phyloP scores from a whole-genome alignment of 2,888 invertebrate genomes.

The Lasioglossum zephyrum region DNA sequence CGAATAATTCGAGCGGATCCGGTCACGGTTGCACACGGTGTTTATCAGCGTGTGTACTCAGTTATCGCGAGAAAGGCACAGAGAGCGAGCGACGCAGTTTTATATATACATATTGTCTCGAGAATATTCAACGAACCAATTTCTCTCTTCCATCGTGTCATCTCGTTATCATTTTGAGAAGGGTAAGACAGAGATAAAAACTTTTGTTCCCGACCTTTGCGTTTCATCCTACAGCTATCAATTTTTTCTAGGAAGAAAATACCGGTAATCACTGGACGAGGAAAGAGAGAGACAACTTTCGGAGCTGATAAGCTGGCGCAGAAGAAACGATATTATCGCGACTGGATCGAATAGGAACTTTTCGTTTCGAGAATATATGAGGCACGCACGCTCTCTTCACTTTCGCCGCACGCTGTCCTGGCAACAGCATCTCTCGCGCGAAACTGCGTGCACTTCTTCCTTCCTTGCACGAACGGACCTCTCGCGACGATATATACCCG shows the following conservation, averaged over 20 bases:
- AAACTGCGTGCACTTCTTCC: conserved; percentile 37
- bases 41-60: neutral
- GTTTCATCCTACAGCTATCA: neutral
- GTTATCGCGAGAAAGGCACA: neutral
- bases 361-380: conserved; percentile 8
- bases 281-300: neutral
- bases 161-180: neutral
- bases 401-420: conserved; percentile 46
- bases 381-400: conserved; percentile 10
- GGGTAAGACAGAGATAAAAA: neutral
- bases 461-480: neutral
- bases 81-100: neutral
- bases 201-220: neutral
- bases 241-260: neutral
- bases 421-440: conserved; percentile 26
- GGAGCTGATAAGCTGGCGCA: neutral
- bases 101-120: neutral
- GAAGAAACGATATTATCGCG: neutral
- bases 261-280: neutral
- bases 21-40: neutral
- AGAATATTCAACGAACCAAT: neutral
- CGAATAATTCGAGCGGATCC: neutral
- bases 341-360: neutral
- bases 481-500: conserved; percentile 9
- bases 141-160: neutral